phyloP scores from a whole-genome alignment of 2,797 vertebrate species.

The Onychomys leucogaster region DNA sequence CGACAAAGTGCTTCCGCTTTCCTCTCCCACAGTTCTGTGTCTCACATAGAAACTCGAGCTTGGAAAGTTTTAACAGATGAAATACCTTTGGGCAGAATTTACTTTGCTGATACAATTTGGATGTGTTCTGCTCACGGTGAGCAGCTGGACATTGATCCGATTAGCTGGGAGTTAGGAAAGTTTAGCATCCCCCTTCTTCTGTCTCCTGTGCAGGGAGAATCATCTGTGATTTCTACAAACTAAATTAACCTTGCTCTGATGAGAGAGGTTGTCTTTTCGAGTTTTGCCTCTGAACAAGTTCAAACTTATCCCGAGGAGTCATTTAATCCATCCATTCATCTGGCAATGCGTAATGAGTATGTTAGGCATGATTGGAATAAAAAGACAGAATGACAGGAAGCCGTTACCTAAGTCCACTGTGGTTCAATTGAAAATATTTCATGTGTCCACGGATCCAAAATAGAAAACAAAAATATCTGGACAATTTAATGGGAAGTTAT shows the following conservation, averaged over 20 bases:
- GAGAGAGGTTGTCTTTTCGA: neutral
- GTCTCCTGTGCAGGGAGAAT: neutral
- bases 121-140: conserved; percentile 42
- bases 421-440: conserved; percentile 39
- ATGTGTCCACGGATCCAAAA: neutral
- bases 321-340: conserved; percentile 37
- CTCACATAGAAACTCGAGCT: conserved; percentile 60
- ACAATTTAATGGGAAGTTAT: conserved; percentile 51
- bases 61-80: conserved; percentile 68
- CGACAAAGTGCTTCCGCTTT: conserved; percentile 21
- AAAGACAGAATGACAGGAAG: conserved; percentile 12
- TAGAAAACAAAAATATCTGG: conserved; percentile 54
- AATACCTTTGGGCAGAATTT: conserved; percentile 64
- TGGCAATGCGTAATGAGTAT: conserved; percentile 40
- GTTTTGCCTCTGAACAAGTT: conserved; percentile 71
- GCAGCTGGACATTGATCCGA: conserved; percentile 46
- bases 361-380: conserved; percentile 30
- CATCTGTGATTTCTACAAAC: conserved; percentile 52
- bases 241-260: conserved; percentile 59
- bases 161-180: conserved; percentile 41
- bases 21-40: conserved; percentile 51
- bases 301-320: conserved; percentile 44
- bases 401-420: neutral
- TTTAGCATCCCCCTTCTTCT: neutral
- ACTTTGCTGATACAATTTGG: conserved; percentile 56